phyloP scores from a whole-genome alignment of 30 jellyfish, hydroid and myxozoan genomes.

The Pseudorhiza aurosa region DNA sequence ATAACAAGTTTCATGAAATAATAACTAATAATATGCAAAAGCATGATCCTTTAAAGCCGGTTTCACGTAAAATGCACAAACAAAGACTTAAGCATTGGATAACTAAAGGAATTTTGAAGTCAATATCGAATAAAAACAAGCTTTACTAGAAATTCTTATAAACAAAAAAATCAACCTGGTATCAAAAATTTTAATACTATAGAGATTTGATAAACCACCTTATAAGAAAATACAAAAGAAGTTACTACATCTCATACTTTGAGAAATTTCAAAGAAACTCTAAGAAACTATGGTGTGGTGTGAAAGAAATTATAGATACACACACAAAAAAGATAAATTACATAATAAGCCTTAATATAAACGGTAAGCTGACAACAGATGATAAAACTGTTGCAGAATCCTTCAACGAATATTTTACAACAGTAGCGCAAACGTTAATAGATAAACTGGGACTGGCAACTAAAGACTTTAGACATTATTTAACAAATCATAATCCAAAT shows the following conservation, averaged over 20 bases:
- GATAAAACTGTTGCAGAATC: slow-evolving; percentile 3
- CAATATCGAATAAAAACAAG: slow-evolving; percentile 50
- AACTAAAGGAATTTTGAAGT: slow-evolving; percentile 49
- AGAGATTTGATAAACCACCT: slow-evolving; percentile 34
- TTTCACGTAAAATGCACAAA: slow-evolving; percentile 16
- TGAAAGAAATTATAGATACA: slow-evolving; percentile 15
- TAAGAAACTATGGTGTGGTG: slow-evolving; percentile 18
- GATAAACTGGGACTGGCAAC: slow-evolving; percentile 23
- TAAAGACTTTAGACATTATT: not conserved
- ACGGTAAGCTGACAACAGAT: not conserved
- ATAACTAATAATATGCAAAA: not conserved
- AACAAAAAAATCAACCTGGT: slow-evolving; percentile 25
- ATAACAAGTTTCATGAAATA: slow-evolving; percentile 33
- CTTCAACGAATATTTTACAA: slow-evolving; percentile 8
- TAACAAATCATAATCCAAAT: slow-evolving; percentile 1
- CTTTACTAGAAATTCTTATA: slow-evolving; percentile 21
- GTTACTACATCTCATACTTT: slow-evolving; percentile 18
- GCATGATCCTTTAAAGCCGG: slow-evolving; percentile 52
- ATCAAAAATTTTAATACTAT: slow-evolving; percentile 22
- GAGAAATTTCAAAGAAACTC: slow-evolving; percentile 13
- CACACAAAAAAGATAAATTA: slow-evolving; percentile 3
- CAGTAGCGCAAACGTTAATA: slow-evolving; percentile 14
- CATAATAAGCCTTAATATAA: not conserved
- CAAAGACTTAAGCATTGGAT: slow-evolving; percentile 65
- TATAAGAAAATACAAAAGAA: slow-evolving; percentile 36